These are phyloP conservation scores for Sphaeramia orbicularis DNA, from an alignment of 2,797 vertebrate genomes.

Conservation along the genomic window DNA sequence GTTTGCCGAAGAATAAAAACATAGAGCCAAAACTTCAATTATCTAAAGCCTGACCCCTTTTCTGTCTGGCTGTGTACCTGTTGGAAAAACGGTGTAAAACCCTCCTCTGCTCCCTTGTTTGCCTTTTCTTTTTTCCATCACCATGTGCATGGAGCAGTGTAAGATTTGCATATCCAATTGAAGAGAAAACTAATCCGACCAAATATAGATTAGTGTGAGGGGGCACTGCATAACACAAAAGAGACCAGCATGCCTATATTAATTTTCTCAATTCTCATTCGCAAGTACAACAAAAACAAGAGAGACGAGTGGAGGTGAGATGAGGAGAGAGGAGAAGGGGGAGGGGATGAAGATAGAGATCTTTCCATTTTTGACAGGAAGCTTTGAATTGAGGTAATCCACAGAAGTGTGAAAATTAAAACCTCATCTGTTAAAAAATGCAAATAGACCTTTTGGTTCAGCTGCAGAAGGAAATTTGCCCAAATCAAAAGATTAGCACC, in stretches of 20 bases:
- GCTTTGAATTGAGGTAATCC: conserved; percentile 80
- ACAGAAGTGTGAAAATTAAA: conserved; percentile 80
- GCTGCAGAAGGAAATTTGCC: conserved; percentile 62
- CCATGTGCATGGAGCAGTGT: background rate
- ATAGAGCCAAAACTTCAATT: conserved; percentile 40
- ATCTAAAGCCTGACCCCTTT: conserved; percentile 34
- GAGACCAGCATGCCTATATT: conserved; percentile 24
- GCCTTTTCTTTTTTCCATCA: background rate
- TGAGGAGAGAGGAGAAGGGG: conserved; percentile 3
- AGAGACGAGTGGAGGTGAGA: conserved; percentile 9
- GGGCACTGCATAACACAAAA: conserved; percentile 48
- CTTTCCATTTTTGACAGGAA: conserved; percentile 68
- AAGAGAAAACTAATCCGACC: conserved; percentile 58
- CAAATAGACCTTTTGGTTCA: conserved; percentile 80
- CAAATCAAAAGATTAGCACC: conserved; percentile 77
- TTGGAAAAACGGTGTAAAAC: conserved; percentile 24
- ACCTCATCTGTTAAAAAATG: conserved; percentile 66
- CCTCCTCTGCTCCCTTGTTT: background rate
- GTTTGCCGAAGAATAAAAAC: background rate
- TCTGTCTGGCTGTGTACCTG: conserved; percentile 16
- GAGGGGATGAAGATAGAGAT: conserved; percentile 67
- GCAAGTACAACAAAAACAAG: conserved; percentile 36
- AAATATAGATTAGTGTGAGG: conserved; percentile 53
- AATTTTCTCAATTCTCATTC: conserved; percentile 13
- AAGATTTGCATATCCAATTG: conserved; percentile 57